Percentiles rank a stretch among this genome's conserved stretches.
phyloP scores from a whole-genome alignment of 2,888 invertebrate species.

The Trissolcus brochymenae region DNA sequence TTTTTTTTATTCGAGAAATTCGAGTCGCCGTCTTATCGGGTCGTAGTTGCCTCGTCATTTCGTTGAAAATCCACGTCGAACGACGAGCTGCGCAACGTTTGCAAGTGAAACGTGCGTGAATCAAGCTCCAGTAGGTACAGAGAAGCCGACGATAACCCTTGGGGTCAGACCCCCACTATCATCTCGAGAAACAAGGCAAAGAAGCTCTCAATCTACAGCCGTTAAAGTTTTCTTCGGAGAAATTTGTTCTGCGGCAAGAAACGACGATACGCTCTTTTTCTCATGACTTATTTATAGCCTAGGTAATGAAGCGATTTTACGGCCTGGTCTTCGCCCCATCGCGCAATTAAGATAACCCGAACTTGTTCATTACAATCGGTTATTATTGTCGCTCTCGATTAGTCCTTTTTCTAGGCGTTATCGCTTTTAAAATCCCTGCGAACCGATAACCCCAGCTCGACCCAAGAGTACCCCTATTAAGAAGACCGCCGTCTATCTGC shows the following conservation, averaged over 20 bases:
- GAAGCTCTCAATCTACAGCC: slow-evolving; percentile 23
- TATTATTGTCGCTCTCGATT: slow-evolving; percentile 55
- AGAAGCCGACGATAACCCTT: slow-evolving; percentile 70
- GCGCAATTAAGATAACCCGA: slow-evolving; percentile 41
- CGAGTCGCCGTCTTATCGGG: slow-evolving; percentile 25
- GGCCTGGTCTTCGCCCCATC: slow-evolving; percentile 8
- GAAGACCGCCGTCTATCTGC: slow-evolving; percentile 69
- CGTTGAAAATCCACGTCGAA: slow-evolving; percentile 15
- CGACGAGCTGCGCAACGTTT: slow-evolving; percentile 59
- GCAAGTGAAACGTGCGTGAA: slow-evolving; percentile 60
- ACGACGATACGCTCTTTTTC: slow-evolving; percentile 19
- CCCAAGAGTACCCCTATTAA: slow-evolving; percentile 74
- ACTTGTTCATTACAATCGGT: slow-evolving; percentile 37
- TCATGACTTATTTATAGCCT: slow-evolving; percentile 38
- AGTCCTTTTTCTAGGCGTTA: slow-evolving; percentile 59
- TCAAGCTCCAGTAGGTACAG: slow-evolving; percentile 68
- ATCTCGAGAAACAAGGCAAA: slow-evolving; percentile 33
- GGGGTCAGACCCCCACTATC: slow-evolving; percentile 71
- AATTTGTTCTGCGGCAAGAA: slow-evolving; percentile 25
- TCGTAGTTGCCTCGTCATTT: background rate
- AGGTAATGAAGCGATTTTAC: slow-evolving; percentile 34
- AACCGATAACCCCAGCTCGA: slow-evolving; percentile 72
- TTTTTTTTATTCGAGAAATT: slow-evolving; percentile 1
- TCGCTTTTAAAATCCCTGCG: slow-evolving; percentile 74
- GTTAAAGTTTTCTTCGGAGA: slow-evolving; percentile 37